Evolutionary conservation across 2,888 invertebrate genomes (phyloP).

Genomic region (Archips xylosteana): DNA sequence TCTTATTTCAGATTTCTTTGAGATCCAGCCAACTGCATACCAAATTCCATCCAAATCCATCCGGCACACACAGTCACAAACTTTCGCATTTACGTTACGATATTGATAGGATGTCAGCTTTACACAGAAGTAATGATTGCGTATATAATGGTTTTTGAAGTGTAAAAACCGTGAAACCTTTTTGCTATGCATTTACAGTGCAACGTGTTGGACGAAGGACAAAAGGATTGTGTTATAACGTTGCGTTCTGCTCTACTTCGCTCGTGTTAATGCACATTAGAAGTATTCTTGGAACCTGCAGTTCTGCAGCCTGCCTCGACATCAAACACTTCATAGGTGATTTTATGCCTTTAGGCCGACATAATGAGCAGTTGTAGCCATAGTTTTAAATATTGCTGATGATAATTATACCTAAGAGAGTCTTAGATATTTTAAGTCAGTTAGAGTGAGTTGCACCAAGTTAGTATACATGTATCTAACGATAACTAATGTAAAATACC

Average conservation of each 20-base stretch:
- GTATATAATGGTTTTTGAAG: background rate
- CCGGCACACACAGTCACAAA: too few species aligned
- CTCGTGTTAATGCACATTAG: slow-evolving; percentile 28
- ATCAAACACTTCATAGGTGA: slow-evolving; percentile 26
- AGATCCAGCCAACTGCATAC: too few species aligned
- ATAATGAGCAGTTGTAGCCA: slow-evolving; percentile 1
- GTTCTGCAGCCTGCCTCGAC: slow-evolving; percentile 22
- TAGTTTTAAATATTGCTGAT: too few species aligned
- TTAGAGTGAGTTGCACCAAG: too few species aligned
- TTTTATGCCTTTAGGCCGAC: slow-evolving; percentile 21
- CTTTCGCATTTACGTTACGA: too few species aligned
- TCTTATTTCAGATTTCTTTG: too few species aligned
- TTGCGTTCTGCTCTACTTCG: slow-evolving; percentile 39
- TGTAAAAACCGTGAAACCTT: background rate
- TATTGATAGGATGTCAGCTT: background rate
- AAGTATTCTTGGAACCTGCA: slow-evolving; percentile 36
- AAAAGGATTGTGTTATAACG: slow-evolving; percentile 38
- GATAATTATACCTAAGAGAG: too few species aligned
- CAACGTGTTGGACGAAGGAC: slow-evolving; percentile 30
- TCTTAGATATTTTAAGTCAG: too few species aligned
- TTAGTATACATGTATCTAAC: too few species aligned
- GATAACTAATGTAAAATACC: too few species aligned
- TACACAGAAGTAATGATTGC: background rate
- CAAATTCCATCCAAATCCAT: too few species aligned
- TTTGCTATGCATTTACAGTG: slow-evolving; percentile 2